Evolutionary conservation across 1,140 invertebrate species (phyloP).

Genomic region (Bombus superbus): DNA sequence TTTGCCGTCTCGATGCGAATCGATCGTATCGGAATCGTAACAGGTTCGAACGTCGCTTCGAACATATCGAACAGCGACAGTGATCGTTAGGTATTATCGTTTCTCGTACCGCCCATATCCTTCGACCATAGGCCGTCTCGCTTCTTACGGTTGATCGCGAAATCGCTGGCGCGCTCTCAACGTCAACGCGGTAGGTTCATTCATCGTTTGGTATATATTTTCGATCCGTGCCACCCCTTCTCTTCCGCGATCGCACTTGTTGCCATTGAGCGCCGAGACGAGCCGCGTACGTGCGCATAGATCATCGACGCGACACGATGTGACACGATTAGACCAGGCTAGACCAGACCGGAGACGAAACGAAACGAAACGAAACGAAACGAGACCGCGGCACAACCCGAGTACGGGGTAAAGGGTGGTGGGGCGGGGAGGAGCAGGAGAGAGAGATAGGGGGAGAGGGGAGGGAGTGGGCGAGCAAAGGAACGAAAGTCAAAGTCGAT

Average conservation of each 20-base stretch:
- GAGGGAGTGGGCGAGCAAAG: neutral
- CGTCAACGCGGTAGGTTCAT: constrained; percentile 62
- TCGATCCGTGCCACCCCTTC: constrained; percentile 45
- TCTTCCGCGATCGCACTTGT: constrained; percentile 53
- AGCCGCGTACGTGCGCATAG: constrained; percentile 23
- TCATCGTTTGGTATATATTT: constrained; percentile 68
- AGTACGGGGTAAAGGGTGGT: no score
- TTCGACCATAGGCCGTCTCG: neutral
- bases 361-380: neutral
- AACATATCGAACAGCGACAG: no score
- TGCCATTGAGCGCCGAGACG: constrained; percentile 50
- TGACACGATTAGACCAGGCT: neutral
- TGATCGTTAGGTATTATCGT: no score
- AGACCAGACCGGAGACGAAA: neutral
- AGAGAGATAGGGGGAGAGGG: neutral
- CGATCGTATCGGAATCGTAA: no score
- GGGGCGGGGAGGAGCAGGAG: neutral
- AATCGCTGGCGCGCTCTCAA: constrained; percentile 58
- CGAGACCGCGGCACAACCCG: neutral
- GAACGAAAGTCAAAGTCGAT: constrained; percentile 9
- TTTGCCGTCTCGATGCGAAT: no score
- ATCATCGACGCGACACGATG: constrained; percentile 26
- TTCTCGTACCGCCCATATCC: neutral
- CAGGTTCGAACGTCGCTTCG: no score
- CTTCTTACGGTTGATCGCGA: constrained; percentile 44